Percentiles rank a stretch among this genome's conserved stretches.
These are phyloP conservation scores for Liposcelis brunnea DNA, from an alignment of 2,888 invertebrate species.

Conservation along the genomic window DNA sequence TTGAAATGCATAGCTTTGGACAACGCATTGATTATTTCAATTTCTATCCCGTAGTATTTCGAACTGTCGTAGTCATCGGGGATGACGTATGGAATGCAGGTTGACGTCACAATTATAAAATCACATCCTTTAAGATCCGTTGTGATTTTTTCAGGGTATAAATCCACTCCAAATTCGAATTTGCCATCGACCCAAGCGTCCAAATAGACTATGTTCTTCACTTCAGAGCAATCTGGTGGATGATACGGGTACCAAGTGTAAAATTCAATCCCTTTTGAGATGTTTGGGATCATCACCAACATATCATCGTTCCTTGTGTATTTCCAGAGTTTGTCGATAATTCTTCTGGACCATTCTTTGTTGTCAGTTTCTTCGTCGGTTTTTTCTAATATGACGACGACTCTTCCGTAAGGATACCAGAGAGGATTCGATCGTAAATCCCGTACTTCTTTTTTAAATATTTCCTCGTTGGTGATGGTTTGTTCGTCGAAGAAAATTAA, in stretches of 20 bases:
- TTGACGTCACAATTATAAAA: background rate
- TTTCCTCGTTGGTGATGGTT: too few species aligned
- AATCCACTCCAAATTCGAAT: background rate
- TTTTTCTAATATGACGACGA: background rate
- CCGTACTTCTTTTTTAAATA: too few species aligned
- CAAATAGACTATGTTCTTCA: background rate
- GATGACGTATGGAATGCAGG: background rate
- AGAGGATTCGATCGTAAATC: too few species aligned
- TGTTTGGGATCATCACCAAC: background rate
- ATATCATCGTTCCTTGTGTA: background rate
- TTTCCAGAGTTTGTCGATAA: background rate
- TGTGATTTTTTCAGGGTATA: slow-evolving; percentile 2
- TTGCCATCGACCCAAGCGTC: slow-evolving; percentile 1
- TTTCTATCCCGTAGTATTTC: background rate
- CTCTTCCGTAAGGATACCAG: too few species aligned
- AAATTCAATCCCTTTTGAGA: background rate
- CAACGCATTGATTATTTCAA: background rate
- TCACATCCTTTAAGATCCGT: background rate
- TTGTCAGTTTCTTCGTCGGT: background rate
- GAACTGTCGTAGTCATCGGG: background rate
- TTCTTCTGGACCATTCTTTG: background rate
- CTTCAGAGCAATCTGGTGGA: background rate
- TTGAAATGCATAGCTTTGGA: background rate
- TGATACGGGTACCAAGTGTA: slow-evolving; percentile 2
- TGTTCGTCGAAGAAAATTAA: too few species aligned